phyloP scores from a whole-genome alignment of 2,797 vertebrate genomes.

The Coracias cyanogaster region DNA sequence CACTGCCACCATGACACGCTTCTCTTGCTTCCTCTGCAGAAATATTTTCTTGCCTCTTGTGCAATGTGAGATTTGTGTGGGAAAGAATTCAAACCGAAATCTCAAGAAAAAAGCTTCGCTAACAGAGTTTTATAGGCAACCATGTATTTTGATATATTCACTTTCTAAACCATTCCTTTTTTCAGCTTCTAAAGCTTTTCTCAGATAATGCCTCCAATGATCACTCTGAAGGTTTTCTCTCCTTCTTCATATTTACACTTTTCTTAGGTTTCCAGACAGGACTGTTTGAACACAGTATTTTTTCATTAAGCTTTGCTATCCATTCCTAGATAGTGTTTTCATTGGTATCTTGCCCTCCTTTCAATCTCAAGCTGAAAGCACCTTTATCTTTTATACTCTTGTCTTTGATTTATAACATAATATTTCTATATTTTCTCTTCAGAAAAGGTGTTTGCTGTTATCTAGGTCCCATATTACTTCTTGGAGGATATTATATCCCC shows the following conservation, averaged over 20 bases:
- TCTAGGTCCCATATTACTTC: neutral
- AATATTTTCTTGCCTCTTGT: neutral
- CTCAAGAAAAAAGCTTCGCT: neutral
- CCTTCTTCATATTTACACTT: slow-evolving; percentile 37
- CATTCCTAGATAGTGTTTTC: neutral
- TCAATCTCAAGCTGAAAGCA: neutral
- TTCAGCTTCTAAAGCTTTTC: neutral
- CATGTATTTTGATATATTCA: neutral
- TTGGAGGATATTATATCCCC: neutral
- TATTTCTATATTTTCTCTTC: neutral
- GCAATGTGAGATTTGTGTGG: neutral
- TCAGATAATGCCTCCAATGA: neutral
- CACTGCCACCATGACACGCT: accelerated
- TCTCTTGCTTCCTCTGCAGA: neutral
- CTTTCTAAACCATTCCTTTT: slow-evolving; percentile 8
- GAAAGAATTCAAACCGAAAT: slow-evolving; percentile 15
- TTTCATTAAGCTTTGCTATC: slow-evolving; percentile 35
- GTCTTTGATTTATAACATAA: slow-evolving; percentile 36
- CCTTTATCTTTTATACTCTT: slow-evolving; percentile 2
- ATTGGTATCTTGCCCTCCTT: neutral
- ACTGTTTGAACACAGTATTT: slow-evolving; percentile 1
- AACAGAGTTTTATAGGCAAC: neutral
- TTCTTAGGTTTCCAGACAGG: neutral
- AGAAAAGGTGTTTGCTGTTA: neutral
- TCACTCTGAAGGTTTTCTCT: neutral